Base-by-base conservation (phyloP, 1,140 invertebrate genomes). In the Drosophila melanica region DNA sequence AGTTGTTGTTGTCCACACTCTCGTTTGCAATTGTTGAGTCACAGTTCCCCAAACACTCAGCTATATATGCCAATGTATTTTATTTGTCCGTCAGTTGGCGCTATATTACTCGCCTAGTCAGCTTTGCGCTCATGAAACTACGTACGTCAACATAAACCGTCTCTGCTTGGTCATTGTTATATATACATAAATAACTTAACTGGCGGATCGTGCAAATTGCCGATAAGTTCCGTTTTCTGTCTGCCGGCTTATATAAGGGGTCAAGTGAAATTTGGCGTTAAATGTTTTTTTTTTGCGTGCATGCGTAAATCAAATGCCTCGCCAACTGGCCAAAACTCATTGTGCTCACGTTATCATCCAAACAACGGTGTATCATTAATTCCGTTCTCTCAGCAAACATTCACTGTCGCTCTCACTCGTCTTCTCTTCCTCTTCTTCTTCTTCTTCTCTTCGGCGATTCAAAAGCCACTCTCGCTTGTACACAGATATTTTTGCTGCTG, bases 201-300 rank as follows among this genome's bases (percentile, higher is more conserved):
- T 37, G 37, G 44, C 18, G 54, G 59, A 67, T 67, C 35, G 64
- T 41, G 30, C 45, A 55, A 37, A 9, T 35, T 35, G 33, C 2
- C 33, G 33, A 81, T 85, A 87, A 87, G 81, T 85, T 85, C 82
- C 81, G 81, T 85, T 85, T 67, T 48, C 60, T 47, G 68, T 48
- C 47, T 12, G 51, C 81, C 69, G 73, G 66, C 67, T 86, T 86
- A 87, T 57, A 54, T 82, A 86, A 86, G 75, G 64, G 79, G 82
- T 75, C 79, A 79, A 76, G 72, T 58, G 60, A 79, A 75, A 73
- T 70, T 82, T 50, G 35, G 35, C 45, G 59, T 72, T 76, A 65
- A 67, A 37, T n/a, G n/a, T n/a, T 66, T 74, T 74, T 45, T 39
- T 60, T 76, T 76, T 68, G 73, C 53, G 77, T 59, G 67, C 64